Conservation (phyloP, 2,888 invertebrate species). For the Lobophora halterata region DNA sequence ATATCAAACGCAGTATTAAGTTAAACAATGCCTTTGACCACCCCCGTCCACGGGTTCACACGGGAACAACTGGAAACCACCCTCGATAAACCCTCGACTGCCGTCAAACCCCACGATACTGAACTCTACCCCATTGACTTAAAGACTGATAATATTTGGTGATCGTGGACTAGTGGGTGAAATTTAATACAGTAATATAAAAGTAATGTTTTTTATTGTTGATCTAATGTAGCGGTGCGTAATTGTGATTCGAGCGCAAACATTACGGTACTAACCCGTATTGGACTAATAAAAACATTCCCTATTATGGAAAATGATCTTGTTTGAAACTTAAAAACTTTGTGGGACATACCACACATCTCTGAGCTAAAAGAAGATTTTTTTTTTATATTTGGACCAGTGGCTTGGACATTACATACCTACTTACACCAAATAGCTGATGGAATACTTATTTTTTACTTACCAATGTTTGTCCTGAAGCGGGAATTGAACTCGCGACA, state of each 20-base stretch:
- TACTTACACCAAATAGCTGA: too few species aligned
- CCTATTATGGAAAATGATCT: too few species aligned
- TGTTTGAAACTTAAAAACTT: too few species aligned
- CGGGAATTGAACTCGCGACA: too few species aligned
- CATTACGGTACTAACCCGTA: slow-evolving; percentile 18
- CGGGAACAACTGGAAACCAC: slow-evolving; percentile 46
- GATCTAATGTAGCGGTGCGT: slow-evolving; percentile 33
- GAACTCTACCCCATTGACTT: slow-evolving; percentile 25
- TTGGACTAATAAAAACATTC: too few species aligned
- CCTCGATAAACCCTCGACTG: slow-evolving; percentile 2
- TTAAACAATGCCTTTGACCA: slow-evolving; percentile 33
- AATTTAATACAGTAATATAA: slow-evolving; percentile 43
- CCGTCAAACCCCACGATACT: slow-evolving; percentile 21
- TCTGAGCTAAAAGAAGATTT: too few species aligned
- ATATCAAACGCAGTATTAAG: slow-evolving; percentile 26
- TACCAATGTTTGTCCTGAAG: too few species aligned
- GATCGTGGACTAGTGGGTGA: slow-evolving; percentile 12
- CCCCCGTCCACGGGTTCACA: slow-evolving; percentile 53
- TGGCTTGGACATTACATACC: too few species aligned
- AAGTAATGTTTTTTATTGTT: slow-evolving; percentile 44
- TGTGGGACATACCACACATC: too few species aligned
- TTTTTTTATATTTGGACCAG: too few species aligned
- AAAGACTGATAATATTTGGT: slow-evolving; percentile 11
- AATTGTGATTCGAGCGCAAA: slow-evolving; percentile 29
- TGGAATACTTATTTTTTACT: too few species aligned